phyloP scores from a whole-genome alignment of 2,888 invertebrate species.

The Polyommatus icarus region DNA sequence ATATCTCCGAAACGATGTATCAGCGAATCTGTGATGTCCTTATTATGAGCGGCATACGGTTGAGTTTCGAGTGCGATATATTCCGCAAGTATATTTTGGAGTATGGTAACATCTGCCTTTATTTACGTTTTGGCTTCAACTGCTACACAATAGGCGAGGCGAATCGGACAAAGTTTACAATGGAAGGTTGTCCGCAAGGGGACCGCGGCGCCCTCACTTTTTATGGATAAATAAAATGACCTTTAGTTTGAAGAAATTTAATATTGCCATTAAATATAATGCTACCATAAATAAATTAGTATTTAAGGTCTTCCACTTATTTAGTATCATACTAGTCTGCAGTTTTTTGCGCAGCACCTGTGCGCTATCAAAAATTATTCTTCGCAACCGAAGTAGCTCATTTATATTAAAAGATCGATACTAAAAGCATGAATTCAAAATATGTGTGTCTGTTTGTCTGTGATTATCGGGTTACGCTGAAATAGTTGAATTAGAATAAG shows the following conservation, averaged over 20 bases:
- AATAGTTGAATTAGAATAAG: no score
- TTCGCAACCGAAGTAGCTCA: neutral
- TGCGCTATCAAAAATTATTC: neutral
- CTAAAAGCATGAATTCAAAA: no score
- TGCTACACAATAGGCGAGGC: constrained; percentile 71
- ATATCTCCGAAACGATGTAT: constrained; percentile 40
- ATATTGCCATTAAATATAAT: constrained; percentile 28
- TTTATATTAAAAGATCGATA: no score
- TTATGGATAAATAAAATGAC: constrained; percentile 59
- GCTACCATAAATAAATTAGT: constrained; percentile 7
- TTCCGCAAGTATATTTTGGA: constrained; percentile 57
- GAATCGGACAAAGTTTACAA: constrained; percentile 66
- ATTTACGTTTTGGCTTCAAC: constrained; percentile 78
- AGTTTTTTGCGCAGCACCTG: neutral
- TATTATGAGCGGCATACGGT: constrained; percentile 40
- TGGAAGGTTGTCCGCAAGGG: constrained; percentile 51
- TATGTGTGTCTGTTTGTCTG: no score
- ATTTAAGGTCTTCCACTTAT: constrained; percentile 10
- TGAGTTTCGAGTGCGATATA: constrained; percentile 41
- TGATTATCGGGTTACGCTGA: no score
- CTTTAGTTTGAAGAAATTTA: constrained; percentile 48
- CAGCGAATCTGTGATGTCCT: constrained; percentile 37
- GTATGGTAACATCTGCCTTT: constrained; percentile 78
- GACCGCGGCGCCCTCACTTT: constrained; percentile 49
- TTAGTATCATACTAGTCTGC: neutral